These are phyloP conservation scores for Hirundo rustica DNA, from an alignment of 2,797 vertebrate species.

Conservation along the genomic window DNA sequence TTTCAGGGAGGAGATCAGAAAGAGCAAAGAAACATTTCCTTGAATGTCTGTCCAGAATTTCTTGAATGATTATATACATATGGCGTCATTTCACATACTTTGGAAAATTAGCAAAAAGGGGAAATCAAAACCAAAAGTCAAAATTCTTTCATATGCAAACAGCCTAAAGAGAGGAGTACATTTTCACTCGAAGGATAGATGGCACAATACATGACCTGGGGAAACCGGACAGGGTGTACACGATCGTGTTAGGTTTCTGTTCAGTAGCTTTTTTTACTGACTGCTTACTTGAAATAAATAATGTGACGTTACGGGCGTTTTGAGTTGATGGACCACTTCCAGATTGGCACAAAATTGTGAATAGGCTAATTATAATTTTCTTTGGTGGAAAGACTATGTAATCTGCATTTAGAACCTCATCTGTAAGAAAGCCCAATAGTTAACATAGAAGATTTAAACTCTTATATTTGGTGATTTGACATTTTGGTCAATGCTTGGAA, in stretches of 20 bases:
- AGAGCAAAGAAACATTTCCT: not conserved
- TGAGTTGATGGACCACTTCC: not conserved
- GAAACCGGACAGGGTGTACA: not conserved
- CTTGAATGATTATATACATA: not conserved
- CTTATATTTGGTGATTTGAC: not conserved
- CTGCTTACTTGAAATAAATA: not conserved
- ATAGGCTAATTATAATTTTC: not conserved
- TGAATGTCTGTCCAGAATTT: not conserved
- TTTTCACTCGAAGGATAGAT: not conserved
- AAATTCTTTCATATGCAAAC: not conserved
- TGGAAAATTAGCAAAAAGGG: not conserved
- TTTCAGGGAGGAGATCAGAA: not conserved
- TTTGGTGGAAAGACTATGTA: not conserved
- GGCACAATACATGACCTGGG: not conserved
- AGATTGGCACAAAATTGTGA: not conserved
- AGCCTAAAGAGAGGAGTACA: rapidly evolving
- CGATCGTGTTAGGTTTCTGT: not conserved
- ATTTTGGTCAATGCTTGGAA: not conserved
- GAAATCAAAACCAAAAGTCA: not conserved
- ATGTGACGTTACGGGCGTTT: not conserved
- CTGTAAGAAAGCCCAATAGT: not conserved
- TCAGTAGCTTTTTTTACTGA: not conserved
- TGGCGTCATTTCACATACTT: not conserved
- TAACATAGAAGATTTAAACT: not conserved
- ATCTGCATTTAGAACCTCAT: not conserved